These are phyloP conservation scores for Trididemnum nubilum DNA, from an alignment of 23 tunicate genomes.

Conservation along the genomic window DNA sequence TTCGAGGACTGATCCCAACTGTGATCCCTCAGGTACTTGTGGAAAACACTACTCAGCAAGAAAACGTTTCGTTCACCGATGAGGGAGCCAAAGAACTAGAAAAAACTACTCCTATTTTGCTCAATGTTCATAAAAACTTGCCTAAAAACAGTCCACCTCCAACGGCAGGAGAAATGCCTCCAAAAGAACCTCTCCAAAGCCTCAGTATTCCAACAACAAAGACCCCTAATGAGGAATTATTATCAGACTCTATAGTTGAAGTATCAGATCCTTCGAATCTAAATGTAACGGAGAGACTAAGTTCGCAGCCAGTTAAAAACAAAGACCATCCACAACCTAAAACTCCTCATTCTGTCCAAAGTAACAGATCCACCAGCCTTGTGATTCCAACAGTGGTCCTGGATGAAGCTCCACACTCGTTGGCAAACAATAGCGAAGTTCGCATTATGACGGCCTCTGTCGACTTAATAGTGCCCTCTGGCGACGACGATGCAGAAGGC, in stretches of 20 bases:
- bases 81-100: neutral
- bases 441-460: slow-evolving; percentile 43
- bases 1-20: slow-evolving; percentile 42
- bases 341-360: slow-evolving; percentile 19
- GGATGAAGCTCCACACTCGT: neutral
- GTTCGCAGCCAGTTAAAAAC: neutral
- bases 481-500: slow-evolving; percentile 18
- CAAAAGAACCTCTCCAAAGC: no score
- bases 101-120: neutral
- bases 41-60: neutral
- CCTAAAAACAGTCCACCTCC: slow-evolving; percentile 54
- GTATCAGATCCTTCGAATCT: neutral
- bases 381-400: neutral
- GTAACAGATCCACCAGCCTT: neutral
- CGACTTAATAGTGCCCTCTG: slow-evolving; percentile 12
- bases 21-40: slow-evolving; percentile 42
- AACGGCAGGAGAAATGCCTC: no score
- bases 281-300: slow-evolving; percentile 3
- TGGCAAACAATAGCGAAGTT: slow-evolving; percentile 3
- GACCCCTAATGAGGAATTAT: neutral
- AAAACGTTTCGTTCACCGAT: neutral
- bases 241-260: neutral
- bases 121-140: neutral
- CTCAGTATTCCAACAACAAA: no score
- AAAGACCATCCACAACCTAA: slow-evolving; percentile 24